These are phyloP conservation scores for Eurystomus glaucurus DNA, from an alignment of 2,797 vertebrate genomes.

Conservation along the genomic window DNA sequence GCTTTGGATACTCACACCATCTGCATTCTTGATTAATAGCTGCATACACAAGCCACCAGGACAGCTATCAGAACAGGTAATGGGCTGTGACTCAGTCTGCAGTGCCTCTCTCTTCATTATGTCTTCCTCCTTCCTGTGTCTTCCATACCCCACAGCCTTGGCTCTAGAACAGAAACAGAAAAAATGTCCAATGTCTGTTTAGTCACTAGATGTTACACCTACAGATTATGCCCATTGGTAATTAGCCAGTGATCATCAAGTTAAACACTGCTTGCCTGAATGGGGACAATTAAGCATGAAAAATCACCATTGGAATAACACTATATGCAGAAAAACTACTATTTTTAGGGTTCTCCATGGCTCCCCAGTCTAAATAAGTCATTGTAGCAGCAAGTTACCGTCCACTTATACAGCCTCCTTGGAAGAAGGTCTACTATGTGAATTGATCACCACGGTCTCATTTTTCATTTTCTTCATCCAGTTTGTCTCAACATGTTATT, in stretches of 20 bases:
- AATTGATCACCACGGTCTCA: accelerated
- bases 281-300: neutral
- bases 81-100: neutral
- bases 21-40: neutral
- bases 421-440: neutral
- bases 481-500: accelerated
- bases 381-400: neutral
- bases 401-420: neutral
- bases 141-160: neutral
- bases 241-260: neutral
- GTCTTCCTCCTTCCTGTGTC: neutral
- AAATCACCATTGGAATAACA: neutral
- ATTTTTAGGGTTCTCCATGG: neutral
- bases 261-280: neutral
- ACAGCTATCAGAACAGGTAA: neutral
- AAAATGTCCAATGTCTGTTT: neutral
- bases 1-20: neutral
- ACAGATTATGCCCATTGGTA: neutral
- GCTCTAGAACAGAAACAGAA: neutral
- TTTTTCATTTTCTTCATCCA: neutral
- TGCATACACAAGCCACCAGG: neutral
- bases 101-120: neutral
- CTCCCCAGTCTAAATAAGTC: neutral
- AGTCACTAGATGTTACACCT: neutral
- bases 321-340: too few species aligned